Evolutionary conservation across 2,113 vertebrate genomes (phyloP), one percentile per base, ranked within the genome.

Genomic region (Genyomyrus donnyi): DNA sequence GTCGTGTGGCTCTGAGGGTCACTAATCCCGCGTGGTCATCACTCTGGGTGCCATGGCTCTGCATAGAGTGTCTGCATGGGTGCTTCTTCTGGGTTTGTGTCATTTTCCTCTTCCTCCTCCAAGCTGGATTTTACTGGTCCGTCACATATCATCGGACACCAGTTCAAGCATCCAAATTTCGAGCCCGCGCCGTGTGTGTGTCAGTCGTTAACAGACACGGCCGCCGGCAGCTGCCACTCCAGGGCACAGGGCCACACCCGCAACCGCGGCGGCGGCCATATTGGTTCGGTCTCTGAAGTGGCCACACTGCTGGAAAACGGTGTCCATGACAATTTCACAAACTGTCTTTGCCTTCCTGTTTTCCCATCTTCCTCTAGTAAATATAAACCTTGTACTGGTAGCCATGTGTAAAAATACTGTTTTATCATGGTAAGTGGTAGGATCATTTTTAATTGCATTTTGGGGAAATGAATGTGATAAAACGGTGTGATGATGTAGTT

Each of bases 51-150:
- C 31, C 39, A 35, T 56, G 24, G 45, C 45, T 89, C 52, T 35
- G 35, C 39, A 24, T 85, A 35, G 77, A 58, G 39, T 89, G 50
- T 52, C 50, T 85, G 89, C 89, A 89, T 89, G 89, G 77, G 52
- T 85, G 45, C 77, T 53, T 53, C 88, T 89, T 17, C 48, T 74
- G 46, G 46, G 89, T 19, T 46, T 83, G 80, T 15, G 27, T 74
- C 27, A 7, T 49, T 87, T 53, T 66, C 35, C 48, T 46, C 83
- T 48, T n/a, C 39, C 45, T 48, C 42, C 39, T 45, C 9, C 74
- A 83, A 10, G 24, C 50, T 84, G 74, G 77, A 53, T 11, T 85
- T 31, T 62, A 42, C 24, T 89, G 80, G 84, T 50, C 42, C 52
- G 24, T 56, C 88, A 15, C 74, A 17, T 39, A 74, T 89, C 89